These are phyloP conservation scores for Macrotis lagotis DNA, from an alignment of 2,113 vertebrate genomes.

Conservation along the genomic window DNA sequence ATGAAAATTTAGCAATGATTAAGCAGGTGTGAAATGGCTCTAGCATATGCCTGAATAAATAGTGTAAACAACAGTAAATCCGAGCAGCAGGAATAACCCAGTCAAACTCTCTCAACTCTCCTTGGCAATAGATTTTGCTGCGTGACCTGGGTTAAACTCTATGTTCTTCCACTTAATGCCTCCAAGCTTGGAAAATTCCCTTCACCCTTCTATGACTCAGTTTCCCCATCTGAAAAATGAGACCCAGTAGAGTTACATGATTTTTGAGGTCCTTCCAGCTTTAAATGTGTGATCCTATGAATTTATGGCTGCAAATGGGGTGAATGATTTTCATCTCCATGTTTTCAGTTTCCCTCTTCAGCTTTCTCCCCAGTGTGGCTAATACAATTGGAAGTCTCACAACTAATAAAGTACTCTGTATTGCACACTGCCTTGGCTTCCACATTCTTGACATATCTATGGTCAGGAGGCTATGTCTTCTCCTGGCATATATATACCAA, in stretches of 20 bases:
- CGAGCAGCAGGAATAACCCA: not conserved
- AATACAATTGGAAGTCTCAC: not conserved
- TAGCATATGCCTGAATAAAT: not conserved
- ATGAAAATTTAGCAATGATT: not conserved
- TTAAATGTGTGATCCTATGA: not conserved
- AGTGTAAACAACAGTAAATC: not conserved
- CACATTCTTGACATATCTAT: not conserved
- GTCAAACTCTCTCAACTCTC: not conserved
- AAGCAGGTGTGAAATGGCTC: not conserved
- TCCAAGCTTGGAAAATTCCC: not conserved
- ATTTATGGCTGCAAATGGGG: not conserved
- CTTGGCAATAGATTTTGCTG: not conserved
- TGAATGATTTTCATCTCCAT: not conserved
- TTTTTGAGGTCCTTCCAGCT: too few species aligned
- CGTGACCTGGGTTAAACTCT: not conserved
- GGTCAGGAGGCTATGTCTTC: not conserved
- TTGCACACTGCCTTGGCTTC: not conserved
- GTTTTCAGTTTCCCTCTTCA: not conserved
- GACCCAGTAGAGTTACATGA: not conserved
- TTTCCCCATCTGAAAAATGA: not conserved
- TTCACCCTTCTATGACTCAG: not conserved
- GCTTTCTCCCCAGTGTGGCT: not conserved
- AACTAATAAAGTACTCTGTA: not conserved
- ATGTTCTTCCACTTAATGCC: not conserved
- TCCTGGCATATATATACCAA: not conserved